A percentile compares a stretch with the other conserved stretches of the same genome.
Evolutionary conservation across 2,113 vertebrate genomes (phyloP).

Genomic region (Amblyopsis rosae): DNA sequence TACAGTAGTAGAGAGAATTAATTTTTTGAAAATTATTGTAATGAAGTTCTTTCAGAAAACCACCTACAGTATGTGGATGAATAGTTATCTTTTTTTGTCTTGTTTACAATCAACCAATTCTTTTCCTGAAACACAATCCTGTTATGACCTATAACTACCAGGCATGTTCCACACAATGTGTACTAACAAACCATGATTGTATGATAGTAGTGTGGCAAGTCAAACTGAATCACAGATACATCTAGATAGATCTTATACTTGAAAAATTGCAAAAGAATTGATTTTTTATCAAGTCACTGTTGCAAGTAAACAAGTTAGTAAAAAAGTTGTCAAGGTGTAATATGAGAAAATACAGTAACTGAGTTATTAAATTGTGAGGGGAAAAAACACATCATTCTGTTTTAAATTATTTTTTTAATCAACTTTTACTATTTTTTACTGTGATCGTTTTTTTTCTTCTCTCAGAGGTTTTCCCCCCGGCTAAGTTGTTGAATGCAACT

Average conservation of each 20-base stretch:
- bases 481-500: neutral
- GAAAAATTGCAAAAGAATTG: neutral
- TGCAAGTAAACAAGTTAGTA: no score
- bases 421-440: neutral
- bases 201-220: constrained; percentile 12
- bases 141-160: constrained; percentile 5
- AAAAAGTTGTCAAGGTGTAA: no score
- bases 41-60: constrained; percentile 38
- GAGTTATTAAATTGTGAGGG: no score
- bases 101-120: constrained; percentile 30
- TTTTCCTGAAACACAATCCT: constrained; percentile 6
- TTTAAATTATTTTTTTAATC: no score
- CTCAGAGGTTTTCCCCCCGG: neutral
- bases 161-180: neutral
- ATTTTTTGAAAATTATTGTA: constrained; percentile 21
- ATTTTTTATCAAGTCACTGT: no score
- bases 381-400: no score
- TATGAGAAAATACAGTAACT: no score
- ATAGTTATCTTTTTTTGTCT: constrained; percentile 22
- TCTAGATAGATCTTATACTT: constrained; percentile 1
- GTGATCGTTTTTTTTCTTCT: neutral
- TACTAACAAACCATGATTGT: constrained; percentile 15
- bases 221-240: neutral
- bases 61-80: constrained; percentile 21
- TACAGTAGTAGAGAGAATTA: constrained; percentile 32